Evolutionary conservation across 2,113 vertebrate genomes (phyloP).

Genomic region (Chloropsis hardwickii): DNA sequence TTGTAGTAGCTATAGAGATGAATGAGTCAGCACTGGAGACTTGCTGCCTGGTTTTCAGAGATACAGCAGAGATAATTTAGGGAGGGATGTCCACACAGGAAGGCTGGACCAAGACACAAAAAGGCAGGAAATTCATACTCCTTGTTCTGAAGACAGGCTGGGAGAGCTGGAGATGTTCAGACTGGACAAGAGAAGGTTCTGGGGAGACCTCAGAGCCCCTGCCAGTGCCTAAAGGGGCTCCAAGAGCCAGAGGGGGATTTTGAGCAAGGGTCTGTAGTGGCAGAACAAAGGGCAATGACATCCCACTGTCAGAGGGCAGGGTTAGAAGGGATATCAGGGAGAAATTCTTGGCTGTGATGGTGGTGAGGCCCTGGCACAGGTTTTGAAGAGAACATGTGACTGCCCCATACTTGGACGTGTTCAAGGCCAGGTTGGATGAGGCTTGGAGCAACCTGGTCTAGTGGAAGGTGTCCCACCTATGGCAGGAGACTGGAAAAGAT

Average conservation of each 20-base stretch:
- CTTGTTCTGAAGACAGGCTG: background rate
- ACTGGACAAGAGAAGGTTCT: background rate
- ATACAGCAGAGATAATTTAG: background rate
- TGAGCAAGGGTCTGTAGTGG: background rate
- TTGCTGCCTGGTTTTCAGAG: background rate
- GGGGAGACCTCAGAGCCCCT: background rate
- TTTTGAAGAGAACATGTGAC: background rate
- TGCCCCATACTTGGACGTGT: background rate
- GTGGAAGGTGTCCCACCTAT: background rate
- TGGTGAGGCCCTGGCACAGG: background rate
- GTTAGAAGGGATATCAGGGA: background rate
- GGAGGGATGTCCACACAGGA: background rate
- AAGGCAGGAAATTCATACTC: background rate
- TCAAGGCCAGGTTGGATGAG: rapidly evolving
- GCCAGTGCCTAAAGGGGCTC: background rate
- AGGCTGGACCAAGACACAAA: background rate
- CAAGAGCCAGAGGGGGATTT: background rate
- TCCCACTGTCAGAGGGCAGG: background rate
- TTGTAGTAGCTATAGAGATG: conserved; percentile 22
- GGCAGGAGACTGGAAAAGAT: background rate
- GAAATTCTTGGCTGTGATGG: background rate
- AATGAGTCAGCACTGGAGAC: conserved; percentile 36
- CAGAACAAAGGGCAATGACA: background rate
- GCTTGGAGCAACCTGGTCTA: background rate
- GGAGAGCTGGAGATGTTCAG: background rate